phyloP scores from a whole-genome alignment of 2,888 invertebrate species.

The Dryocosmus kuriphilus region DNA sequence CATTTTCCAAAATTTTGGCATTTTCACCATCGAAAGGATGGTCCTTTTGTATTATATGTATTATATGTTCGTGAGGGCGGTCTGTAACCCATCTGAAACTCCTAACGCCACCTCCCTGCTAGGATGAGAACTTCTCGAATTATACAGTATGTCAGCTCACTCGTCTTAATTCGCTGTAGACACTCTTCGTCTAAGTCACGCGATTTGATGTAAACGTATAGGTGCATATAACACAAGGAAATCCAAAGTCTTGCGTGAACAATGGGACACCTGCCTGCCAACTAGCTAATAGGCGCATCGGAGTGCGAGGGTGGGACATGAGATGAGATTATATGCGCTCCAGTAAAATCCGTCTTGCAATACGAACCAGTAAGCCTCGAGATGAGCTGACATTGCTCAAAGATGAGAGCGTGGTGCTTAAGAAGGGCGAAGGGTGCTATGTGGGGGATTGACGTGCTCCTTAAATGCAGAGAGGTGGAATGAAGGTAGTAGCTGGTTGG shows the following conservation, averaged over 20 bases:
- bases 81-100: too few species aligned
- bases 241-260: conserved; percentile 44
- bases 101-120: too few species aligned
- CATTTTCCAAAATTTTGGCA: too few species aligned
- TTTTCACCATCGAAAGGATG: too few species aligned
- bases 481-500: conserved; percentile 40
- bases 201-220: conserved; percentile 4
- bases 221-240: conserved; percentile 35
- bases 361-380: conserved; percentile 40
- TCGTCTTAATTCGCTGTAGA: conserved; percentile 30
- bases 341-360: conserved; percentile 47
- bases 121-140: too few species aligned
- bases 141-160: neutral
- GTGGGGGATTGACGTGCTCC: conserved; percentile 63
- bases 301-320: conserved; percentile 36
- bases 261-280: conserved; percentile 52
- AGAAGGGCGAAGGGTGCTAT: conserved; percentile 18
- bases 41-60: too few species aligned
- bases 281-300: conserved; percentile 46
- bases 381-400: conserved; percentile 36
- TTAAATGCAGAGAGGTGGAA: conserved; percentile 57
- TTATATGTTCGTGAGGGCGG: too few species aligned
- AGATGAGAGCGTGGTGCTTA: conserved; percentile 31
- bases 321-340: conserved; percentile 48
- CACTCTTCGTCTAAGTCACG: conserved; percentile 25